Evolutionary conservation across 2,113 vertebrate genomes (phyloP), one percentile per base, ranked within the genome.

Genomic region (Tragulus kanchil): DNA sequence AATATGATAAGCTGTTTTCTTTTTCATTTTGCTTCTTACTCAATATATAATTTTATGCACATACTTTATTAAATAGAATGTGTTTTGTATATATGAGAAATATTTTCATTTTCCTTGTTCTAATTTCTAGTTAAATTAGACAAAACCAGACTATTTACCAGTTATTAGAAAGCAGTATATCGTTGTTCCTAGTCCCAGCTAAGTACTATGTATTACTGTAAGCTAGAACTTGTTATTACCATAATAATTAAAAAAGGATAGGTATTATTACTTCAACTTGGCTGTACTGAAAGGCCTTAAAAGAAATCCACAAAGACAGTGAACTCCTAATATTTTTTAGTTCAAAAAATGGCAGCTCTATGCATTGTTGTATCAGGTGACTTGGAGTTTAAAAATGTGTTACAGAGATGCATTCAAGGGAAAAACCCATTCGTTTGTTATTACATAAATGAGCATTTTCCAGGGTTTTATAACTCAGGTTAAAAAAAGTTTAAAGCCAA

Each of bases 21-120:
- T 98, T 98, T 89, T 69, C 69, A 85, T 97, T 96, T 81, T 95
- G 97, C 97, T 98, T 98, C 96, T 98, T 97, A 82, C 78, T 94
- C 16, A 52, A 42, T 84, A 85, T 85, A 81, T 96, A 90, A 95
- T 92, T 95, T 96, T 96, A 73, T 82, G 84, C 77, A 90, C 85
- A 92, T 62, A 92, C 96, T 94, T 96, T 95, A 93, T 79, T 95
- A 97, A 96, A 84, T 96, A 94, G 98, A 97, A 58, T 97, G 54
- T 69, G 77, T 96, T 91, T 98, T 97, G 7, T 97, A 91, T 93
- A 73, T 94, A 91, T 95, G 97, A 95, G 95, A 86, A 90, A 21
- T 73, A n/a, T 61, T 90, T 94, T 85, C 71, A 48, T 92, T 96
- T 96, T 95, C 88, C 77, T 95, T 82, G 95, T 85, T 97, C 85